Conservation (phyloP, 2,797 vertebrate species). For the Poeciliopsis gracilis region DNA sequence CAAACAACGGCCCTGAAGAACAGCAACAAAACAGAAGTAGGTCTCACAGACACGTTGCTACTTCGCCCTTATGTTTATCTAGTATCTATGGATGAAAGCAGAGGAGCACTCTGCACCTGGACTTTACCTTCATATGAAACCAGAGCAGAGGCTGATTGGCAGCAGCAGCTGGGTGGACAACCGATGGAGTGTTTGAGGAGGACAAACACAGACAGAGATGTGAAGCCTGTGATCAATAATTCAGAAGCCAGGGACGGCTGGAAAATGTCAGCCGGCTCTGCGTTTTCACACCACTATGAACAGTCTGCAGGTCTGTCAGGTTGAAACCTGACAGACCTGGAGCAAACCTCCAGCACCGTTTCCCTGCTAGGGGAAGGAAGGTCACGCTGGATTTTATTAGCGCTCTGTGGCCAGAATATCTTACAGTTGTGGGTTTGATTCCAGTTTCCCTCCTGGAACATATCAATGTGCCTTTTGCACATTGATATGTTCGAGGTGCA, state of each 20-base stretch:
- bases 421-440: background rate
- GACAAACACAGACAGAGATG: conserved; percentile 32
- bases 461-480: background rate
- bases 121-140: background rate
- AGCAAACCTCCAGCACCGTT: background rate
- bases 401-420: background rate
- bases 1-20: background rate
- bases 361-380: background rate
- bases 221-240: conserved; percentile 71
- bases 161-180: background rate
- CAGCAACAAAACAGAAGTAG: background rate
- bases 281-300: conserved; percentile 39
- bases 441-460: background rate
- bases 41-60: background rate
- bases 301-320: conserved; percentile 1
- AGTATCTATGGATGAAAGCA: background rate
- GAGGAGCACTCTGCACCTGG: background rate
- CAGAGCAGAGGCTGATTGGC: background rate
- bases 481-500: too few relatives aligned
- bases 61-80: background rate
- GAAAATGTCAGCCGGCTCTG: conserved; percentile 61
- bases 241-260: conserved; percentile 48
- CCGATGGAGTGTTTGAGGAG: conserved; percentile 7
- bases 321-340: background rate
- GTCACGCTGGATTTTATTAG: background rate